These are phyloP conservation scores for Myathropa florea DNA, from an alignment of 2,888 invertebrate species.

Conservation along the genomic window DNA sequence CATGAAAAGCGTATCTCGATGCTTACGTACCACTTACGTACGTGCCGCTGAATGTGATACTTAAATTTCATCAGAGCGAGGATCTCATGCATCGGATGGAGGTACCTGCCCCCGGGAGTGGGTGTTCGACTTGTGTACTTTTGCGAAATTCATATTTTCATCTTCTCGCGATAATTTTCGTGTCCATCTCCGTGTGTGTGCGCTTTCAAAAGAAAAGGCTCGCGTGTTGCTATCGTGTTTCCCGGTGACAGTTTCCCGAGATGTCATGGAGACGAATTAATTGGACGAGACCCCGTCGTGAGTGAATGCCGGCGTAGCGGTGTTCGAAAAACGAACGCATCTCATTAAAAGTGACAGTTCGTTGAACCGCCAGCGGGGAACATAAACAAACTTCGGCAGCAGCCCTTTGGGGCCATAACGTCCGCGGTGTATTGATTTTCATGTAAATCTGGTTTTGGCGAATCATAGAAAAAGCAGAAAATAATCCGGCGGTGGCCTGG, in stretches of 20 bases:
- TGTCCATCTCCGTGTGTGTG: neutral
- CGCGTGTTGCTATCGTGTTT: slow-evolving; percentile 26
- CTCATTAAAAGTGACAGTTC: slow-evolving; percentile 19
- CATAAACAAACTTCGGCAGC: neutral
- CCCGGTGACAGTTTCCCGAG: slow-evolving; percentile 11
- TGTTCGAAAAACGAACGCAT: slow-evolving; percentile 2
- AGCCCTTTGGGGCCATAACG: neutral
- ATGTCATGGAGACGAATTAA: neutral
- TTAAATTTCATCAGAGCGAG: slow-evolving; percentile 53
- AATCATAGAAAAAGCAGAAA: neutral
- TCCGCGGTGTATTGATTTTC: slow-evolving; percentile 1
- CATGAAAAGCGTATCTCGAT: slow-evolving; percentile 32
- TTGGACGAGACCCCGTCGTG: neutral
- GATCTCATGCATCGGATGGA: slow-evolving; percentile 22
- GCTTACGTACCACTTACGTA: slow-evolving; percentile 14
- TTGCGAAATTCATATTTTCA: neutral
- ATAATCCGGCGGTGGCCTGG: slow-evolving; percentile 29
- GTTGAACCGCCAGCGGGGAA: neutral
- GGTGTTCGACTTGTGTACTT: neutral
- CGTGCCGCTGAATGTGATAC: slow-evolving; percentile 41
- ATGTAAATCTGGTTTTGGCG: neutral
- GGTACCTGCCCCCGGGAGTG: neutral
- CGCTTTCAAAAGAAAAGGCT: neutral
- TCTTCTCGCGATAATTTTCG: neutral
- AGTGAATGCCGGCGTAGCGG: neutral